Evolutionary conservation across 2,888 invertebrate genomes (phyloP).

Genomic region (Phalangium opilio): DNA sequence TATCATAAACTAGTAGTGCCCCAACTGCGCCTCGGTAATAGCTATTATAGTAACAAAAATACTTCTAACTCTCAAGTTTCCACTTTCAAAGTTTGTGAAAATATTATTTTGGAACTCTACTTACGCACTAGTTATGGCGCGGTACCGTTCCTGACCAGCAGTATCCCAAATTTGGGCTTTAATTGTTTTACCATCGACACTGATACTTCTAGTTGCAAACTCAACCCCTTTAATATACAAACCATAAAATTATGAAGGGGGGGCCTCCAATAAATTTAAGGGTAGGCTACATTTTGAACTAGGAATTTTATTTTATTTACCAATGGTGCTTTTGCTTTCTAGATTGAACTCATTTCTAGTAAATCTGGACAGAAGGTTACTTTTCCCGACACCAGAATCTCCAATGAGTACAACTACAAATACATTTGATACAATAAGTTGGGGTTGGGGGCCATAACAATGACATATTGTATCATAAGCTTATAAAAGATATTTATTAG

Average conservation of each 20-base stretch:
- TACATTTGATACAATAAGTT: not conserved
- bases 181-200: slow-evolving; percentile 98
- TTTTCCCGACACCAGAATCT: slow-evolving; percentile 99
- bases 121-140: slow-evolving; percentile 81
- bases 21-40: slow-evolving; percentile 99
- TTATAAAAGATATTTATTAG: no score
- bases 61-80: no score
- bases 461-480: no score
- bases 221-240: no score
- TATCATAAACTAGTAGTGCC: slow-evolving; percentile 96
- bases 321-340: slow-evolving; percentile 99
- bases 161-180: slow-evolving; percentile 99
- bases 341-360: slow-evolving; percentile 99
- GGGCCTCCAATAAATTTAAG: no score
- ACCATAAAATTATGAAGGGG: no score
- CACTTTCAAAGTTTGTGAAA: no score
- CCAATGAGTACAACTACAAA: slow-evolving; percentile 97
- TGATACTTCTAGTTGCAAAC: slow-evolving; percentile 95
- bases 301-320: no score
- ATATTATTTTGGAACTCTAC: slow-evolving; percentile 23
- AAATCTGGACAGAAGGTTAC: slow-evolving; percentile 96
- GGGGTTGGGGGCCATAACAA: no score
- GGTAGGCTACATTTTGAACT: no score
- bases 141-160: slow-evolving; percentile 89
- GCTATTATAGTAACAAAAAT: no score